Evolutionary conservation across 1,140 invertebrate genomes (phyloP).

Genomic region (Drosophila burlai): DNA sequence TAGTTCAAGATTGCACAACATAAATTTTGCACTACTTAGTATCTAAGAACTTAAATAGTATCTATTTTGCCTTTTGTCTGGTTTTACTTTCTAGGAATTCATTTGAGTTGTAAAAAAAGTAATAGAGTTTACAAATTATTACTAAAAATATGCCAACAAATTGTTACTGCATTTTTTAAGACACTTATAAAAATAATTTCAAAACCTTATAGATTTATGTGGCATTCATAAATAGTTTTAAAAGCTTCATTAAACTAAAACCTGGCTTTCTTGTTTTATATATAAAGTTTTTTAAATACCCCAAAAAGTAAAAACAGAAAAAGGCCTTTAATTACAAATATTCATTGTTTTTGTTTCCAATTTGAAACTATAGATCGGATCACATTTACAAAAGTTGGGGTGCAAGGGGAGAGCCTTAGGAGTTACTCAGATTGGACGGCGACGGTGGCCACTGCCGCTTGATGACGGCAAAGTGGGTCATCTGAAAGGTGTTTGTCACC

Average conservation of each 20-base stretch:
- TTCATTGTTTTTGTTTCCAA: constrained; percentile 7
- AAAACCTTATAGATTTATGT: background rate
- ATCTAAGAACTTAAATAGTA: constrained; percentile 33
- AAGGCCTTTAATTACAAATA: background rate
- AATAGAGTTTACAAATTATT: background rate
- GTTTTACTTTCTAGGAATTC: background rate
- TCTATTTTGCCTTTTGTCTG: background rate
- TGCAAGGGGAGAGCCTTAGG: constrained; percentile 50
- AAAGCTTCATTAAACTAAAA: background rate
- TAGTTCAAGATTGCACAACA: constrained; percentile 46
- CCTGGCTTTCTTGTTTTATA: background rate
- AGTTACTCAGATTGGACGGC: constrained; percentile 69
- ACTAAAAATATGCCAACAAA: too few relatives aligned
- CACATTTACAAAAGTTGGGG: constrained; percentile 53
- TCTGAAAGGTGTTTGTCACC: constrained; percentile 91
- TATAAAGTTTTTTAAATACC: background rate
- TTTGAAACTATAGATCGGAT: constrained; percentile 46
- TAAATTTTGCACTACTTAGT: constrained; percentile 41
- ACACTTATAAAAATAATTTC: background rate
- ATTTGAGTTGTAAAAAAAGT: background rate
- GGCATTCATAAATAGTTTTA: background rate
- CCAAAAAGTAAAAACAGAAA: background rate
- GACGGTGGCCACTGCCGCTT: constrained; percentile 86
- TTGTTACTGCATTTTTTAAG: too few relatives aligned
- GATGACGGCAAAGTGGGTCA: constrained; percentile 94